A percentile compares a stretch with the other conserved stretches of the same genome.
These are phyloP conservation scores for Heliconius congener DNA, from an alignment of 1,140 invertebrate genomes.

Conservation along the genomic window DNA sequence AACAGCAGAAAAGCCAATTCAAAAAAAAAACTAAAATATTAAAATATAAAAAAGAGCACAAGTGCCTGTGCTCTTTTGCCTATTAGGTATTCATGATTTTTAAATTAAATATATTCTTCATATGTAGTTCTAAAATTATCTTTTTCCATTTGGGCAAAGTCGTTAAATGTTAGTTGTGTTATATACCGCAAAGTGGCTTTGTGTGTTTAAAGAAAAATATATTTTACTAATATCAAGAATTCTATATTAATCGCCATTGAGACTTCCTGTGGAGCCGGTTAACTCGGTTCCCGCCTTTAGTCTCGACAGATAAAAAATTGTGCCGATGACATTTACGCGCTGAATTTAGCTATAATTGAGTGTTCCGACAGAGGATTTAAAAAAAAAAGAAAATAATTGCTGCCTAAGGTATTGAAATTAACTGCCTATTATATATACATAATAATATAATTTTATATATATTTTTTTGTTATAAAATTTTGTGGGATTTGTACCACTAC, in stretches of 20 bases:
- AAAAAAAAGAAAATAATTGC: not conserved
- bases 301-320: conserved; percentile 10
- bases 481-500: not conserved
- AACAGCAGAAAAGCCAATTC: too few species aligned
- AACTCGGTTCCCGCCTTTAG: conserved; percentile 5
- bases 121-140: too few species aligned
- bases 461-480: not conserved
- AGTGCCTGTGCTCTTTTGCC: too few species aligned
- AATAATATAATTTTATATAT: not conserved
- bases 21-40: too few species aligned
- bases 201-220: not conserved
- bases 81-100: too few species aligned
- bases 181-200: not conserved
- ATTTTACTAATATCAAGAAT: conserved; percentile 6
- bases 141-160: too few species aligned
- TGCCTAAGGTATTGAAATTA: not conserved
- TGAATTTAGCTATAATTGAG: not conserved
- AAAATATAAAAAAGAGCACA: too few species aligned
- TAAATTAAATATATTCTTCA: too few species aligned
- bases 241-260: conserved; percentile 11
- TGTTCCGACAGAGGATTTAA: not conserved
- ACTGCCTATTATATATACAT: not conserved
- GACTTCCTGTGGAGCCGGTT: conserved; percentile 11
- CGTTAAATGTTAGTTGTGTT: not conserved
- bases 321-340: conserved; percentile 2